Evolutionary conservation across 2,797 vertebrate species (phyloP).

Genomic region (Spatula versicolor): DNA sequence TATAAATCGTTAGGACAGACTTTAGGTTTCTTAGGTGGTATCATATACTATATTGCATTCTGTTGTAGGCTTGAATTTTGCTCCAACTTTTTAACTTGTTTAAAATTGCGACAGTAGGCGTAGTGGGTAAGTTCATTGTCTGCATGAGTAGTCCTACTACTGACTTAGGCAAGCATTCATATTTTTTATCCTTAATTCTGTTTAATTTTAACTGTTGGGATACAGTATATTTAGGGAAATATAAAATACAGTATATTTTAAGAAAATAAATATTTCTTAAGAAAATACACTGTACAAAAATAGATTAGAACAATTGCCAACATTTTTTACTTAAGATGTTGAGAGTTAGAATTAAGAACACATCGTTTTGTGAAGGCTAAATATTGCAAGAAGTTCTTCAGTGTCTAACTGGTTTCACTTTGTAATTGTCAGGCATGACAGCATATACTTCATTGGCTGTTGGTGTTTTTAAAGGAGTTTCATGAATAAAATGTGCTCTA

Average conservation of each 20-base stretch:
- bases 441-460: not conserved
- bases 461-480: not conserved
- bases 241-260: not conserved
- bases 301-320: not conserved
- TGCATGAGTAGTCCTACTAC: not conserved
- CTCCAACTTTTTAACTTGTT: not conserved
- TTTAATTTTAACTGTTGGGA: not conserved
- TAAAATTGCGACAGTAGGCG: not conserved
- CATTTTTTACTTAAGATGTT: not conserved
- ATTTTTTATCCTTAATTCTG: not conserved
- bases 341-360: not conserved
- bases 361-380: not conserved
- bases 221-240: not conserved
- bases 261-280: not conserved
- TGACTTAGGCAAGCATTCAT: not conserved
- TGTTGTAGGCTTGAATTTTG: not conserved
- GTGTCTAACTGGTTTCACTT: not conserved
- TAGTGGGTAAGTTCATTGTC: not conserved
- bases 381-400: not conserved
- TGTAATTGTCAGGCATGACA: not conserved
- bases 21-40: not conserved
- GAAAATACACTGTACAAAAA: not conserved
- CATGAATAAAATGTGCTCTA: accelerated
- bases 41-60: not conserved
- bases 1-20: not conserved